A percentile compares a stretch with the other conserved stretches of the same genome.
phyloP scores from a whole-genome alignment of 2,113 vertebrate genomes.

The pig (Sus scrofa) region T2T-Sscrofa CM000812.6:213817501-213818000 shows the following conservation, averaged over 20 bases:
- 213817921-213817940: not conserved
- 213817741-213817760: constrained; percentile 12
- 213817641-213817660: constrained; percentile 20
- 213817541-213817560: not conserved
- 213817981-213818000: not conserved
- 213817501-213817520: not conserved
- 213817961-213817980: not conserved
- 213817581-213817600: not conserved
- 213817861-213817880: not conserved
- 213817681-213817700: not conserved
- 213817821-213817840: not conserved
- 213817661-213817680: not conserved
- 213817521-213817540: not conserved
- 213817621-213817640: not conserved
- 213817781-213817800: not conserved
- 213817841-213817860: not conserved
- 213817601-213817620: constrained; percentile 17
- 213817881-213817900: not conserved
- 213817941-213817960: not conserved
- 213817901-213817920: not conserved
- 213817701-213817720: not conserved
- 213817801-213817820: not conserved
- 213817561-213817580: constrained; percentile 35
- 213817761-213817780: not conserved
- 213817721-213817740: not conserved